A percentile compares a stretch with the other conserved stretches of the same genome.
These are phyloP conservation scores for Leptatherina wallacei DNA, from an alignment of 2,797 vertebrate species.

Conservation along the genomic window DNA sequence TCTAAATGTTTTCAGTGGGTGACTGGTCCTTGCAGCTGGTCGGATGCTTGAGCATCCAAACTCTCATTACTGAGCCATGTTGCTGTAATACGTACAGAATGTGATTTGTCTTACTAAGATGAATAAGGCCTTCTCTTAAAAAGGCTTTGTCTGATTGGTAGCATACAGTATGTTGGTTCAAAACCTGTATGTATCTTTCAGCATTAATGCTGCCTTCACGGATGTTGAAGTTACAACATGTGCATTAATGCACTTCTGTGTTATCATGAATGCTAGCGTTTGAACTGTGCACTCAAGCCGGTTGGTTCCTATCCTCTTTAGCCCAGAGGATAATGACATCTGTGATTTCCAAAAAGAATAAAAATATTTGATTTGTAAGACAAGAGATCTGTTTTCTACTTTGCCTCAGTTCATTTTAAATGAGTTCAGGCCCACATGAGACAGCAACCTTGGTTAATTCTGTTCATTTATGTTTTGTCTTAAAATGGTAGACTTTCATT, in stretches of 20 bases:
- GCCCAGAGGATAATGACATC: background rate
- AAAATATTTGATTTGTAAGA: background rate
- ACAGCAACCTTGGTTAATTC: background rate
- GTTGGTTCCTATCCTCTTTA: background rate
- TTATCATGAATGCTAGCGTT: background rate
- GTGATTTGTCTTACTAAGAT: background rate
- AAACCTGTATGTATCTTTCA: background rate
- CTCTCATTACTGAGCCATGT: background rate
- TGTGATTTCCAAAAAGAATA: background rate
- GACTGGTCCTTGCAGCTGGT: background rate
- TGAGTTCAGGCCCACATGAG: background rate
- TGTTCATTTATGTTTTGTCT: background rate
- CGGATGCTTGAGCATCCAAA: background rate
- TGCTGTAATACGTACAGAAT: background rate
- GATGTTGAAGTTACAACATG: background rate
- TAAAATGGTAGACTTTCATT: background rate
- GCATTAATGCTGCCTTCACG: background rate
- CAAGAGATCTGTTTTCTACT: background rate
- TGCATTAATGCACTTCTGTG: background rate
- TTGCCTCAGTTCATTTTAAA: background rate
- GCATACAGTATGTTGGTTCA: background rate
- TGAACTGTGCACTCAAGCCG: background rate
- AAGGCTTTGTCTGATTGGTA: background rate
- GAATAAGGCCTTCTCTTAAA: background rate
- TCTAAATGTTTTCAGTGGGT: background rate